phyloP scores from a whole-genome alignment of 2,113 vertebrate genomes.

The Oceanites oceanicus region DNA sequence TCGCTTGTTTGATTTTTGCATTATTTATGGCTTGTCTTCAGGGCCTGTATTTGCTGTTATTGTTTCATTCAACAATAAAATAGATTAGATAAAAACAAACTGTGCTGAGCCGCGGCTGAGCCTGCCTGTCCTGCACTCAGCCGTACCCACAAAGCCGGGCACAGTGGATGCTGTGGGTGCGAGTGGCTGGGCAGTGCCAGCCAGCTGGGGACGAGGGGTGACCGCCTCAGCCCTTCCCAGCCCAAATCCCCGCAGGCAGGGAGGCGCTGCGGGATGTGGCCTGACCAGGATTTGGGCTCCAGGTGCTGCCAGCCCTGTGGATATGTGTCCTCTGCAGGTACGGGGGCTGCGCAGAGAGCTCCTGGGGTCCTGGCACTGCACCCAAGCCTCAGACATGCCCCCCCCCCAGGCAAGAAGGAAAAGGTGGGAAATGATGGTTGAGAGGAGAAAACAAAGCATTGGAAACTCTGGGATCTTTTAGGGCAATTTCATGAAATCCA shows the following conservation, averaged over 20 bases:
- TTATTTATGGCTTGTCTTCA: slow-evolving; percentile 69
- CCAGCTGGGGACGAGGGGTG: neutral
- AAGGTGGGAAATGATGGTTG: neutral
- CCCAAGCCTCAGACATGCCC: neutral
- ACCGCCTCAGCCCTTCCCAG: neutral
- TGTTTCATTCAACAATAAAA: slow-evolving; percentile 68
- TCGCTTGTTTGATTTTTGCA: slow-evolving; percentile 59
- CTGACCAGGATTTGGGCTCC: neutral
- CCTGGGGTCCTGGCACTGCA: neutral
- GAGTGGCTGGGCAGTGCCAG: neutral
- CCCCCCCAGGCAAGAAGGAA: neutral
- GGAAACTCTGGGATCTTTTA: neutral
- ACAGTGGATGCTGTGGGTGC: fast-evolving
- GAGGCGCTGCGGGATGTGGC: neutral
- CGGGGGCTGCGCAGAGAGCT: neutral
- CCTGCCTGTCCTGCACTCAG: neutral
- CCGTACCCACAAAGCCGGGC: fast-evolving
- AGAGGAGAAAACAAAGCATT: neutral
- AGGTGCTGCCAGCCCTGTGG: neutral
- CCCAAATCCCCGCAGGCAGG: neutral
- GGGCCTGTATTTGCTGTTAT: slow-evolving; percentile 61
- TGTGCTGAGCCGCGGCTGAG: neutral
- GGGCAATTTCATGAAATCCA: neutral
- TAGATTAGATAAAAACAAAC: slow-evolving; percentile 62
- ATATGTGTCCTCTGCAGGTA: neutral